Evolutionary conservation across 2,888 invertebrate species (phyloP), one percentile per base, ranked within the genome.

Genomic region (Drosophila monieri): DNA sequence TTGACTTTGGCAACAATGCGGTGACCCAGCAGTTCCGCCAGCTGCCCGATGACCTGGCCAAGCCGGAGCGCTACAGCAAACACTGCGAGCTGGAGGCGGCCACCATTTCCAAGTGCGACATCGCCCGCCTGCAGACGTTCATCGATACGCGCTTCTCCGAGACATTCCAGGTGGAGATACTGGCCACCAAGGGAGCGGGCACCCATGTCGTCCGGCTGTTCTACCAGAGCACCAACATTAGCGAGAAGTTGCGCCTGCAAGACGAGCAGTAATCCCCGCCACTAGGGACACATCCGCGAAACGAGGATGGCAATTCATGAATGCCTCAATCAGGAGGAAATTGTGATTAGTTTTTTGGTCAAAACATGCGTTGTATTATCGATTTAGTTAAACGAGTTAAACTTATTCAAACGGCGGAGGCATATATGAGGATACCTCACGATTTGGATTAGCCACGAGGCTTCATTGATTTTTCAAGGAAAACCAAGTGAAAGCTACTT

Each of bases 1-100:
- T 96, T 4, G 95, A 95, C 89, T 95, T 94, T 85, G 95, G 95
- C 10, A 95, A 95, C 84, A 93, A 93, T 1, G 92, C 93, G 0
- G 90, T 93, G 4, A 93, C 93, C 0, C 92, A 92, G 49, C 93
- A 94, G 81, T 88, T 95, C 35, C 92, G 94, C 56, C 92, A 92
- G 74, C 90, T 95, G 46, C 94, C 95, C 1, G 93, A 93, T 25
- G 93, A 93, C 39, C 90, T 95, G 10, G 92, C 92, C 55, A 79
- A 91, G 5, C 92, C 93, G 69, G 93, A 93, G 8, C 92, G 93
- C 0, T 90, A 94, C 6, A 94, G 95, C 0, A 93, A 93, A 68
- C 93, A 93, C 76, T 95, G 95, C 78, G 92, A 94, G 3, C 90
- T 95, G n/a, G 93, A 93, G 58, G 48, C 92, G 89, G 72, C 91